Evolutionary conservation across 2,797 vertebrate species (phyloP), one percentile per base, ranked within the genome.

Genomic region (Knipowitschia caucasica): DNA sequence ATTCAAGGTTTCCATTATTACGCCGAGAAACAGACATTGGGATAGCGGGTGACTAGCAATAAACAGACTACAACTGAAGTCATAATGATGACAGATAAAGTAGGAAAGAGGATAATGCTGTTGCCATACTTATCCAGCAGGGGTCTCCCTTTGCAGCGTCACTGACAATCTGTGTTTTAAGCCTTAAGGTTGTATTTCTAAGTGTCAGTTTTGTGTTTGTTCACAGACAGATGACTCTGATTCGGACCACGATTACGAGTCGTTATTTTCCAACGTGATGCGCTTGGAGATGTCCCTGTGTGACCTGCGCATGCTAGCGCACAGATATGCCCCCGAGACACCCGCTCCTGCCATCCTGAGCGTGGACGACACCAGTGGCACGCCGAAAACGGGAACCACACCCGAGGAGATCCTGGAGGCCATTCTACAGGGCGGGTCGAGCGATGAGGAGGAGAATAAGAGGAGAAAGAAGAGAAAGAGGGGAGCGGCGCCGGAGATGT

Each of bases 371-470:
- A 0, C 18, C 62, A 1, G 2, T 11, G 8, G 53, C 30, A 27
- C 6, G 0, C 49, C 68, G 51, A 90, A 55, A 69, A 86, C 71
- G 15, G 86, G 75, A 9, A 88, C 82, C 36, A 78, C 46, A 21
- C 94, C 95, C 2, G 91, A 94, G 24, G 92, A 96, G 38, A 92
- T 96, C 64, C 64, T 98, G 14, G 89, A 93, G 20, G 72, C 85
- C 9, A 75, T 98, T 73, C 78, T 96, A 71, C 75, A 66, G 23
- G 91, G 90, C 3, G 70, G 90, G 50, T 78, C 72, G 50, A 71
- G 75, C 8, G 78, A 63, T 1, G 71, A 87, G 7, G 80, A 90
- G 9, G 14, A 73, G 50, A 80, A 58, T 25, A 64, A 49, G 55
- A 73, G 71, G 50, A 82, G 58, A 24, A 73, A 33, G 33, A 64